phyloP scores from a whole-genome alignment of 2,888 invertebrate genomes.

The Lasiommata megera region DNA sequence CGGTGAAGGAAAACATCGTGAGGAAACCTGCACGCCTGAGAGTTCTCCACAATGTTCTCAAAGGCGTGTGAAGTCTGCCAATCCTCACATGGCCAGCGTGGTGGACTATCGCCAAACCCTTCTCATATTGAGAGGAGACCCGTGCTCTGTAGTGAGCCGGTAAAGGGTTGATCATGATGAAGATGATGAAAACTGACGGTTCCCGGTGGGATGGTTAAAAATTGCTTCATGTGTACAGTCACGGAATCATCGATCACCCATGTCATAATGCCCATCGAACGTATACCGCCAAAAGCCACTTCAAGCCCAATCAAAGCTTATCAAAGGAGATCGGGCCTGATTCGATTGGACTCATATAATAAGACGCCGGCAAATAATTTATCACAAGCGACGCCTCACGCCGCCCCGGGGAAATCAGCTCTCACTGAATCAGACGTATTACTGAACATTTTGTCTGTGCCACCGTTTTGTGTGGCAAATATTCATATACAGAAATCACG shows the following conservation, averaged over 20 bases:
- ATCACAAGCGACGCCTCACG: slow-evolving; percentile 16
- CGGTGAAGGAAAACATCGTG: no score
- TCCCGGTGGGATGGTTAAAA: no score
- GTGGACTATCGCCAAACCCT: no score
- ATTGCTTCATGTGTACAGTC: no score
- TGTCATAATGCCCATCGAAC: background rate
- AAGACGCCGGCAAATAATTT: slow-evolving; percentile 22
- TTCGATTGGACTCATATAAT: slow-evolving; percentile 19
- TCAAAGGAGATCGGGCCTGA: background rate
- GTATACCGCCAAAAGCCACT: background rate
- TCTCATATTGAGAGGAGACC: no score
- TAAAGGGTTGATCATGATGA: no score
- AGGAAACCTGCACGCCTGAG: no score
- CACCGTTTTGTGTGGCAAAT: background rate
- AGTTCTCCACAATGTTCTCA: no score
- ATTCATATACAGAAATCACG: background rate
- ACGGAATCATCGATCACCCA: background rate
- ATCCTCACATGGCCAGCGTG: no score
- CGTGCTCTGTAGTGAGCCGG: no score
- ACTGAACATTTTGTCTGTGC: slow-evolving; percentile 6
- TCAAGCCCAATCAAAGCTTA: background rate
- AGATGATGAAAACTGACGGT: no score
- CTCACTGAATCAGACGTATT: slow-evolving; percentile 22
- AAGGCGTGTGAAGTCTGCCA: no score
- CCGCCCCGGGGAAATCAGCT: slow-evolving; percentile 26